Percentiles rank a stretch among this genome's conserved stretches.
Conservation (phyloP, 1,140 invertebrate species). For the Tachypleus tridentatus region DNA sequence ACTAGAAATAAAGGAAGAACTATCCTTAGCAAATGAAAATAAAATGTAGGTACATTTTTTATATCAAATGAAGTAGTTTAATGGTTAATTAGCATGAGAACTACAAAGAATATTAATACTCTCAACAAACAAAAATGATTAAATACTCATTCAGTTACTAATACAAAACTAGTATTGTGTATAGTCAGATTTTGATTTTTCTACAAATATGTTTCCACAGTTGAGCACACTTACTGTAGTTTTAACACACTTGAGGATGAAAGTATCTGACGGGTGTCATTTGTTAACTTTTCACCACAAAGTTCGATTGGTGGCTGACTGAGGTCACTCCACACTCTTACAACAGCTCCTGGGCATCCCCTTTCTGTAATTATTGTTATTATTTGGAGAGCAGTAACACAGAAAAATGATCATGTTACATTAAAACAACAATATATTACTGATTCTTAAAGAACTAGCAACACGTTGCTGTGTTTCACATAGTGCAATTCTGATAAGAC, state of each 20-base stretch:
- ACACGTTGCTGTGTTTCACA: background rate
- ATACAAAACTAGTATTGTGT: background rate
- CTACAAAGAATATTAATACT: too few species aligned
- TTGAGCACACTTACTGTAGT: constrained; percentile 49
- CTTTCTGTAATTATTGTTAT: constrained; percentile 44
- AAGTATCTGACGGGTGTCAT: constrained; percentile 59
- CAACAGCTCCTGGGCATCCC: constrained; percentile 76
- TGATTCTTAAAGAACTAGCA: background rate
- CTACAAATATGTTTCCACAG: background rate
- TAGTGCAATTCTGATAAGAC: background rate
- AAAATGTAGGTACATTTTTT: too few species aligned
- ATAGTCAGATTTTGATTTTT: constrained; percentile 2
- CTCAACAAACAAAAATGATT: too few species aligned
- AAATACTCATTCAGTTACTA: too few species aligned
- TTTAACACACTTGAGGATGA: constrained; percentile 70
- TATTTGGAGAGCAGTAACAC: too few species aligned
- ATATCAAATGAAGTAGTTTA: too few species aligned
- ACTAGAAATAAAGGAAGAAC: too few species aligned
- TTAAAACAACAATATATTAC: background rate
- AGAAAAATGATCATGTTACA: too few species aligned
- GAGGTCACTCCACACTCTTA: constrained; percentile 70
- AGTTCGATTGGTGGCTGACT: constrained; percentile 63
- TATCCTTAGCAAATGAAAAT: too few species aligned
- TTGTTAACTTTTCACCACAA: constrained; percentile 64
- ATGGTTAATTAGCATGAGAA: too few species aligned